Evolutionary conservation across 2,888 invertebrate species (phyloP).

Genomic region (Euzetes globulus): DNA sequence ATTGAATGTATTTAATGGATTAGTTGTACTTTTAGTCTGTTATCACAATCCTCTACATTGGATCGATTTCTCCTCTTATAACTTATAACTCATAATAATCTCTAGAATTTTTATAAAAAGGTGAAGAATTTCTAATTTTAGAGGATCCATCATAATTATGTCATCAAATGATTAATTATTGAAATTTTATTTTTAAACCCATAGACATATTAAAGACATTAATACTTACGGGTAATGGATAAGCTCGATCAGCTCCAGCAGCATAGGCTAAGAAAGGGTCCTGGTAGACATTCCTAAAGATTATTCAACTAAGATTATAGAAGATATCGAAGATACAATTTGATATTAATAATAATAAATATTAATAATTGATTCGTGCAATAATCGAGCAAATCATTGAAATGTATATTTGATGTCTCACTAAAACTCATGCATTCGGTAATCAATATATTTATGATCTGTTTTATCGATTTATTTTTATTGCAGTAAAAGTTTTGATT

Average conservation of each 20-base stretch:
- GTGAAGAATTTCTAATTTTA: no score
- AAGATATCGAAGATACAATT: not conserved
- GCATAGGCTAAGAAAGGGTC: slow-evolving; percentile 82
- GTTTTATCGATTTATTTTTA: no score
- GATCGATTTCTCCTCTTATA: no score
- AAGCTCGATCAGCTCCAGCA: slow-evolving; percentile 43
- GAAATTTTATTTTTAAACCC: not conserved
- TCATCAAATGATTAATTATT: not conserved
- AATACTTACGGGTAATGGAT: slow-evolving; percentile 23
- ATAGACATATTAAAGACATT: not conserved
- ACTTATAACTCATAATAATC: no score
- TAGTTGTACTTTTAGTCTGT: no score
- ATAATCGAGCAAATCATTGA: not conserved
- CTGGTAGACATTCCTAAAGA: slow-evolving; percentile 65
- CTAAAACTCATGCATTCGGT: not conserved
- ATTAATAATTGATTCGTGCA: not conserved
- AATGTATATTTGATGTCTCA: no score
- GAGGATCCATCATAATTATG: no score
- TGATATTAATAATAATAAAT: not conserved
- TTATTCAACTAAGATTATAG: not conserved
- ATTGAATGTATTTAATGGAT: no score
- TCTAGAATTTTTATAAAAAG: no score
- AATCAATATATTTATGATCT: no score
- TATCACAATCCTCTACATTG: no score
- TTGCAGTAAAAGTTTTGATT: not conserved